Percentiles rank a stretch among this genome's conserved stretches.
These are phyloP conservation scores for Whitmania pigra DNA, from an alignment of 1,140 invertebrate species.

Conservation along the genomic window DNA sequence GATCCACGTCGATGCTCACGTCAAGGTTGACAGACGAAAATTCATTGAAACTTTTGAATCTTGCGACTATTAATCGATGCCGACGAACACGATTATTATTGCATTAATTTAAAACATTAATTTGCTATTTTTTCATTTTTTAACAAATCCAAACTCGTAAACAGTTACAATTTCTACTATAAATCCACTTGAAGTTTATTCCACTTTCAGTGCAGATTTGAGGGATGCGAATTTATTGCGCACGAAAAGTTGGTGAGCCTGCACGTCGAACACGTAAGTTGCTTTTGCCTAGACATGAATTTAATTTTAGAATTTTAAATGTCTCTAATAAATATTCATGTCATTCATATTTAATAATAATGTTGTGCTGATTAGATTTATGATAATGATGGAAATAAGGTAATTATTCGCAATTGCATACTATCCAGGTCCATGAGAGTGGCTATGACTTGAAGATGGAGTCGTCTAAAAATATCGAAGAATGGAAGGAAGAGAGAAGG, in stretches of 20 bases:
- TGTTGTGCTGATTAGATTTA: neutral
- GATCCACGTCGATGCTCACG: constrained; percentile 56
- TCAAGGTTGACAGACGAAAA: constrained; percentile 28
- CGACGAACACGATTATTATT: too few species aligned
- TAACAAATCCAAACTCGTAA: neutral
- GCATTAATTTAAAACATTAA: too few species aligned
- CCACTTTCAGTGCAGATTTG: constrained; percentile 53
- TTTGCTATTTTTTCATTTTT: neutral
- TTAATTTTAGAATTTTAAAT: too few species aligned
- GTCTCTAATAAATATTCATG: too few species aligned
- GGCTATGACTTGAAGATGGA: constrained; percentile 60
- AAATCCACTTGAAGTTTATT: constrained; percentile 15
- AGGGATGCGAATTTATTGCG: constrained; percentile 66
- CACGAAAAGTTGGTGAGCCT: constrained; percentile 62
- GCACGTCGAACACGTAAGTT: constrained; percentile 55
- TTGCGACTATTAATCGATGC: too few species aligned
- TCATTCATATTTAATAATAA: neutral
- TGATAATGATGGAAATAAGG: too few species aligned
- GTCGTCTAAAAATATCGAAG: constrained; percentile 62
- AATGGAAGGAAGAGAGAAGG: constrained; percentile 66
- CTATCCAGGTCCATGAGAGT: constrained; percentile 55
- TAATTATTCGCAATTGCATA: constrained; percentile 14
- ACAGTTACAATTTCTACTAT: neutral
- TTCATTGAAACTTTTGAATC: neutral
- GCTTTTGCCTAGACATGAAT: too few species aligned